Percentiles rank a stretch among this genome's conserved stretches.
Conservation (phyloP, 2,797 vertebrate species). For the Bradypodion ventrale region DNA sequence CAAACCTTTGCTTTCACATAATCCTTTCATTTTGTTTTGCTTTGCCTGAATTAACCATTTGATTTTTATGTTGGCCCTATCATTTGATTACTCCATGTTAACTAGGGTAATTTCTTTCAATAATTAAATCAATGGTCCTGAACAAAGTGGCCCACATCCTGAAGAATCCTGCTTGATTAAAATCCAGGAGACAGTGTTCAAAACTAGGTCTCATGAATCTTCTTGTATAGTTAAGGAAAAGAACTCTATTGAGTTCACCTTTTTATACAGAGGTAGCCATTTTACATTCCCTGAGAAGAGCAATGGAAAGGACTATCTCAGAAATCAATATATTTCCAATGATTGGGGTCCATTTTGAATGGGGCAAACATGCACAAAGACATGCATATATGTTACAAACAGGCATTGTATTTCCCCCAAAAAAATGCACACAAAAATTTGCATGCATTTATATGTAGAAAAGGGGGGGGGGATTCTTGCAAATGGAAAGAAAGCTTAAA, state of each 20-base stretch:
- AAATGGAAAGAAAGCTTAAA: too few relatives aligned
- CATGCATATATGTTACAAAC: too few relatives aligned
- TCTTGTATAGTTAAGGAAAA: not conserved
- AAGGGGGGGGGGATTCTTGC: too few relatives aligned
- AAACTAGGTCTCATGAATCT: not conserved
- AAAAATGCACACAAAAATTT: too few relatives aligned
- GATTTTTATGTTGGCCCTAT: not conserved
- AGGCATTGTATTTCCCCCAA: too few relatives aligned
- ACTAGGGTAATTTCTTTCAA: slow-evolving; percentile 18
- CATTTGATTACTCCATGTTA: not conserved
- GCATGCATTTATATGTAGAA: not conserved
- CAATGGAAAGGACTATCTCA: too few relatives aligned
- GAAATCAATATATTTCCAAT: too few relatives aligned
- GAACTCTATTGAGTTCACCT: not conserved
- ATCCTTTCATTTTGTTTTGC: not conserved
- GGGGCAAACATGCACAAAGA: too few relatives aligned
- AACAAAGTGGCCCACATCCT: not conserved
- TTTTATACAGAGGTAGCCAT: too few relatives aligned
- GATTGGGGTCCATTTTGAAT: too few relatives aligned
- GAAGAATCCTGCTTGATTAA: slow-evolving; percentile 18
- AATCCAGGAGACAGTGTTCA: slow-evolving; percentile 8
- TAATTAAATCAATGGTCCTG: slow-evolving; percentile 44
- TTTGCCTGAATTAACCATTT: not conserved
- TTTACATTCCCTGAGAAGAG: too few relatives aligned
- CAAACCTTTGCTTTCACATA: not conserved